phyloP scores from a whole-genome alignment of 1,140 invertebrate genomes.

The Trinorchestia longiramus region DNA sequence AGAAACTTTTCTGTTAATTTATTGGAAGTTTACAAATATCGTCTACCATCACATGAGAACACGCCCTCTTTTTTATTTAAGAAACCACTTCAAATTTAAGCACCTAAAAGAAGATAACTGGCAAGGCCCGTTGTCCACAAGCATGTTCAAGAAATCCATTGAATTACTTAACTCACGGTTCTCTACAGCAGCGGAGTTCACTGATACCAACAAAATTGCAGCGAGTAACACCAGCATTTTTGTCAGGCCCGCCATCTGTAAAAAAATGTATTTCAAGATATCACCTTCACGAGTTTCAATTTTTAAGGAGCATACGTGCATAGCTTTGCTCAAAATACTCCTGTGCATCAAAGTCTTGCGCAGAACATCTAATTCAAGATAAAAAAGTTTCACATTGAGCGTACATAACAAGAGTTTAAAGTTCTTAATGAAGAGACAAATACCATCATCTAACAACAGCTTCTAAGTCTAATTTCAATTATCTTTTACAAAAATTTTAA shows the following conservation, averaged over 20 bases:
- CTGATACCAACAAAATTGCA: not conserved
- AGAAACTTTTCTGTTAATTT: no score
- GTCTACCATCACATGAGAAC: no score
- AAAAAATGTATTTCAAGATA: not conserved
- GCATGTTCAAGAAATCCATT: not conserved
- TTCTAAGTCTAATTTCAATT: not conserved
- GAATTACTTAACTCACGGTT: not conserved
- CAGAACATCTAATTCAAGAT: not conserved
- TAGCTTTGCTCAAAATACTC: no score
- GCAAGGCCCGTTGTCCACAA: not conserved
- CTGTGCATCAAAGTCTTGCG: not conserved
- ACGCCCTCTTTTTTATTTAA: no score
- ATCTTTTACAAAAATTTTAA: not conserved
- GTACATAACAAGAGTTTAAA: not conserved
- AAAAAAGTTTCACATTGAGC: not conserved
- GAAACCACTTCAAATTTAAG: not conserved
- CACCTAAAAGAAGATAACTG: not conserved
- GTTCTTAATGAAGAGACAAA: not conserved
- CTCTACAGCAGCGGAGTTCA: not conserved
- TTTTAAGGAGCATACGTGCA: no score
- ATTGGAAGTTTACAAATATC: no score
- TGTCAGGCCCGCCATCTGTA: not conserved
- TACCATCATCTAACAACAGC: not conserved
- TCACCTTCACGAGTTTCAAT: not conserved
- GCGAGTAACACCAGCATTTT: not conserved